Base-by-base conservation (phyloP, 2,797 vertebrate genomes). In the Cynopterus sphinx region DNA sequence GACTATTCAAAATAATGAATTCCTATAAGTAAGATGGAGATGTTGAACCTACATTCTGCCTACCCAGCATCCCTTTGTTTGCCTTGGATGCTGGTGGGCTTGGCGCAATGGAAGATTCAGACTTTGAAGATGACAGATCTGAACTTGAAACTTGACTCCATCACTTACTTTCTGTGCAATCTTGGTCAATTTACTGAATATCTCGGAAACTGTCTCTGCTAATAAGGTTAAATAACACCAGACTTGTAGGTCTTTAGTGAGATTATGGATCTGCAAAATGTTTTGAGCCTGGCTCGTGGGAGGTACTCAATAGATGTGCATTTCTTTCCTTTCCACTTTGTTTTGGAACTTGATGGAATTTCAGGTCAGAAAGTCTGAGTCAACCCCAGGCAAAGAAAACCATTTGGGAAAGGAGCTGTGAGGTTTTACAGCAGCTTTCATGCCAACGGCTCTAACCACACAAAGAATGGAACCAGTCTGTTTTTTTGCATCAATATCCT, bases 161-260 rank as follows among this genome's bases (percentile, higher is more conserved):
- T 39, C 53, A 43, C 65, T 96, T 63, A 78, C 74, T 43, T 81
- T 33, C 61, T 78, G 7, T 24, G 16, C 28, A 61, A 87, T 39
- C 31, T 78, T 24, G 43, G 51, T 70, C 79, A 77, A 43, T 91
- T 46, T 82, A 49, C 65, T 88, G 74, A 90, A 92, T 75, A 26
- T 67, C 88, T 67, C 39, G 75, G 53, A 74, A 95, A 88, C 57
- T 46, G 21, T 79, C 88, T 92, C 36, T 53, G 85, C 79, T 73
- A 95, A 87, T 68, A 93, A 93, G 51, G 82, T 78, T 88, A 92
- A 92, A 89, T 41, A 31, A 4, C 8, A 9, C 6, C 39, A n/a
- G 63, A 75, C 24, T 26, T 53, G 51, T 5, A 82, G 63, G 74
- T 90, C 84, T 83, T 75, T 16, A 59, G 91, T 39, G 51, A 84